Evolutionary conservation across 2,113 vertebrate genomes (phyloP).

Genomic region (Okapia johnstoni): DNA sequence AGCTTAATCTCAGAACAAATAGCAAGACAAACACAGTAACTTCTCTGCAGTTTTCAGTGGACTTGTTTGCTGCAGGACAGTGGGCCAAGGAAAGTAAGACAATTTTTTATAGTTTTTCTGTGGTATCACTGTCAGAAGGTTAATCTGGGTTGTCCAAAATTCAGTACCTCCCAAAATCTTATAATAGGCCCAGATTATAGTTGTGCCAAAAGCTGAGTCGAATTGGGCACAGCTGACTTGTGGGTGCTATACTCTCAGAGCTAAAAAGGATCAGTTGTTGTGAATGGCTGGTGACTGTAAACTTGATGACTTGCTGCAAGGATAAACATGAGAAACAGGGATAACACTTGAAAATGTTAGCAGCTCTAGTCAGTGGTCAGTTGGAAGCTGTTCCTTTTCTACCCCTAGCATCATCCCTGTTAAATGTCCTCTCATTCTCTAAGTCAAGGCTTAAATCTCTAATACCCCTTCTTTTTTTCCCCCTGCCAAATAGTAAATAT

Average conservation of each 20-base stretch:
- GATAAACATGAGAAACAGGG: not conserved
- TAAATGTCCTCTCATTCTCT: not conserved
- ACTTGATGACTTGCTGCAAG: not conserved
- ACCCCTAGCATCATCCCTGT: not conserved
- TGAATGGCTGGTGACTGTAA: not conserved
- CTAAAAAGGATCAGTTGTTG: not conserved
- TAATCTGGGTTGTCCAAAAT: constrained; percentile 4
- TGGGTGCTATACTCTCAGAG: not conserved
- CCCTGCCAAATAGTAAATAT: not conserved
- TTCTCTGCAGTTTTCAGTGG: not conserved
- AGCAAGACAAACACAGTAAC: constrained; percentile 17
- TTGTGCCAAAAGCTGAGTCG: not conserved
- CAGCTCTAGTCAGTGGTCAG: not conserved
- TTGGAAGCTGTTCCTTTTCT: not conserved
- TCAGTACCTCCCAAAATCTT: not conserved
- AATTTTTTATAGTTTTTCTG: not conserved
- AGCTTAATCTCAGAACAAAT: constrained; percentile 42
- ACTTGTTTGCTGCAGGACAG: constrained; percentile 9
- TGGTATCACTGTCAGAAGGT: not conserved
- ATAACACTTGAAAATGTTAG: not conserved
- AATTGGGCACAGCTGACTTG: not conserved
- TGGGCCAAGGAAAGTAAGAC: not conserved
- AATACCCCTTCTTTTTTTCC: not conserved
- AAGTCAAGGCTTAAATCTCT: not conserved
- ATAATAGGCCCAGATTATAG: not conserved